Conservation (phyloP, 2,888 invertebrate genomes). For the Epicampocera succincta region DNA sequence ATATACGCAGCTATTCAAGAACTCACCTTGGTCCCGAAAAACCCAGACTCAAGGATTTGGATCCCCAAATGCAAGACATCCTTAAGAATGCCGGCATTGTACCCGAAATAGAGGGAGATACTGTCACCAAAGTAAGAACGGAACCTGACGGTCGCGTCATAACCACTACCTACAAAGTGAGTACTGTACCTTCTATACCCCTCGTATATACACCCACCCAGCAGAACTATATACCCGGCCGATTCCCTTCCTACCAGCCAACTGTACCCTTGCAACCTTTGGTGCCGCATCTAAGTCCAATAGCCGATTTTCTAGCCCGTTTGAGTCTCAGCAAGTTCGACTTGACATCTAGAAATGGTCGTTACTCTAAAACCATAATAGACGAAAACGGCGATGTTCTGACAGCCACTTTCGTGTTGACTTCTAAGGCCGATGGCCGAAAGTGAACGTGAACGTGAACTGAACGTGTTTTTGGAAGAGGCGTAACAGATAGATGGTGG, state of each 20-base stretch:
- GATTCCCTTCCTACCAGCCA: not conserved
- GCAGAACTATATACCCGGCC: not conserved
- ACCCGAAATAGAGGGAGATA: slow-evolving; percentile 67
- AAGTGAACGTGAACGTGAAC: not conserved
- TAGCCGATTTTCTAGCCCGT: slow-evolving; percentile 72
- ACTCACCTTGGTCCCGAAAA: slow-evolving; percentile 49
- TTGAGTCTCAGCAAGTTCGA: slow-evolving; percentile 72
- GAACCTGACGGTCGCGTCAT: slow-evolving; percentile 73
- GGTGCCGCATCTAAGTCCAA: slow-evolving; percentile 44
- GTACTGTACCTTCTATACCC: not conserved
- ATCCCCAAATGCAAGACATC: slow-evolving; percentile 66
- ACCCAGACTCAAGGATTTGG: slow-evolving; percentile 61
- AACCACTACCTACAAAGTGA: slow-evolving; percentile 71
- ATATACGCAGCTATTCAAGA: slow-evolving; percentile 39
- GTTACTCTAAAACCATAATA: slow-evolving; percentile 72
- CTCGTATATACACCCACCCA: not conserved
- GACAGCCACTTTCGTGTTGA: slow-evolving; percentile 74
- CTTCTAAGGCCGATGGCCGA: slow-evolving; percentile 29
- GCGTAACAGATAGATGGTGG: too few relatives aligned
- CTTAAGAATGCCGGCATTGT: slow-evolving; percentile 72
- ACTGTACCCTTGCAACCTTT: not conserved
- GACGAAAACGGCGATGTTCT: slow-evolving; percentile 75
- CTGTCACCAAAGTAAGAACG: slow-evolving; percentile 68
- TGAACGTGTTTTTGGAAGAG: not conserved
- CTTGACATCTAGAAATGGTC: slow-evolving; percentile 72